Percentiles rank a stretch among this genome's conserved stretches.
These are phyloP conservation scores for Zonitis immaculata DNA, from an alignment of 2,888 invertebrate species.

Conservation along the genomic window DNA sequence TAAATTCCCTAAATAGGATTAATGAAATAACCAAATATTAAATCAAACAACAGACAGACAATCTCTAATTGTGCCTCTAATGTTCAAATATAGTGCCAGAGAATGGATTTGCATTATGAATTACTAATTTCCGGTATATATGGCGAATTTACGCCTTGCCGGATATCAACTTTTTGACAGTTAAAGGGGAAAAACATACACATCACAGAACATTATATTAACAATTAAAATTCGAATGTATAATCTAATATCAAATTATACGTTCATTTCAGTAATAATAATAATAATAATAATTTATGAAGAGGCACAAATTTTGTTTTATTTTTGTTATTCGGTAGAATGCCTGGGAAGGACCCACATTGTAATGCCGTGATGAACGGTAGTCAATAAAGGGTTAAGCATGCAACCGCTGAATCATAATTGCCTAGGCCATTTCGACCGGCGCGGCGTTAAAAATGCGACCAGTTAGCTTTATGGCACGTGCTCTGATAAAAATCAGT, in stretches of 20 bases:
- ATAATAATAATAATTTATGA: too few species aligned
- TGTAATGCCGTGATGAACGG: constrained; percentile 43
- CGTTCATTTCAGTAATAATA: too few species aligned
- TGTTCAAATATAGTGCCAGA: constrained; percentile 12
- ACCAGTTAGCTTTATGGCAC: constrained; percentile 43
- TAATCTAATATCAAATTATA: too few species aligned
- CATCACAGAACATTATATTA: too few species aligned
- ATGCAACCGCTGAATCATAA: constrained; percentile 47
- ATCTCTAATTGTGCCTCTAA: constrained; percentile 18
- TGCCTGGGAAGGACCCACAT: constrained; percentile 24
- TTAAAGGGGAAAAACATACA: too few species aligned
- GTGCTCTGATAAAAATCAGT: constrained; percentile 51
- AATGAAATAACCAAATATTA: constrained; percentile 26
- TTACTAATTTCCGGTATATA: background rate
- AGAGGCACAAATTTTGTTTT: background rate
- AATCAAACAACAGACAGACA: constrained; percentile 25
- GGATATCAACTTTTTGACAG: too few species aligned
- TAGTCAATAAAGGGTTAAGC: constrained; percentile 47
- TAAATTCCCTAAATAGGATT: constrained; percentile 20
- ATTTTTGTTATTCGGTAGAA: too few species aligned
- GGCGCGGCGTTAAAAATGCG: constrained; percentile 39
- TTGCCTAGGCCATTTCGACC: constrained; percentile 37
- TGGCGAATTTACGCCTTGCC: background rate
- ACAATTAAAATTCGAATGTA: too few species aligned
- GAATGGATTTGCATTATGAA: constrained; percentile 10